Evolutionary conservation across 2,888 invertebrate genomes (phyloP), one percentile per base, ranked within the genome.

Genomic region (Drosophila cognata): DNA sequence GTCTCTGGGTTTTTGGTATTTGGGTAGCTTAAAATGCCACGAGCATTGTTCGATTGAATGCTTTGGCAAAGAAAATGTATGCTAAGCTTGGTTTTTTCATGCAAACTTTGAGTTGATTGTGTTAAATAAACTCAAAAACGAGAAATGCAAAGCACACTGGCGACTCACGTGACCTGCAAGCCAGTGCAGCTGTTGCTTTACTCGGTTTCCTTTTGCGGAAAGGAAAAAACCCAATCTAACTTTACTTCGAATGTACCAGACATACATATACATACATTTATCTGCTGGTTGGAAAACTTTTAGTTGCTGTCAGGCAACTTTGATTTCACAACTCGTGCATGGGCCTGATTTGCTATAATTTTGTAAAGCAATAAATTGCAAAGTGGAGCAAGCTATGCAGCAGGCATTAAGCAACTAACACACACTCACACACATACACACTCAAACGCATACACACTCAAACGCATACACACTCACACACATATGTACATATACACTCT

Each of bases 281-380:
- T 77, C 64, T 63, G 56, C 33, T 64, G 71, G 64, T 63, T 58
- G 41, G 35, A 38, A 65, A 82, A 83, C 60, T 87, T 85, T 72
- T 52, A 65, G 62, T 74, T 75, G 85, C 53, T 53, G 61, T 48
- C 69, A 80, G 74, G 41, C 64, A 71, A 62, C 71, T 82, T 80
- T 82, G 82, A 89, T 85, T 89, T 66, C 68, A 70, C 71, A 71
- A 64, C 77, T 82, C 83, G 81, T 82, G 74, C 86, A 77, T 77
- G 77, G 77, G 69, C 77, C 89, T 82, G 85, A 82, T 85, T 84
- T 89, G 79, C 79, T 82, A 84, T 84, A 89, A 84, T 84, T 87
- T 84, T 87, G 76, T 76, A 79, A 67, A 69, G 88, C 88, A 87
- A 87, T 87, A 87, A 86, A 74, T 72, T 69, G 68, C 43, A 67